A percentile compares a stretch with the other conserved stretches of the same genome.
Conservation (phyloP, 2,888 invertebrate genomes). For the Leptopilina syphax region DNA sequence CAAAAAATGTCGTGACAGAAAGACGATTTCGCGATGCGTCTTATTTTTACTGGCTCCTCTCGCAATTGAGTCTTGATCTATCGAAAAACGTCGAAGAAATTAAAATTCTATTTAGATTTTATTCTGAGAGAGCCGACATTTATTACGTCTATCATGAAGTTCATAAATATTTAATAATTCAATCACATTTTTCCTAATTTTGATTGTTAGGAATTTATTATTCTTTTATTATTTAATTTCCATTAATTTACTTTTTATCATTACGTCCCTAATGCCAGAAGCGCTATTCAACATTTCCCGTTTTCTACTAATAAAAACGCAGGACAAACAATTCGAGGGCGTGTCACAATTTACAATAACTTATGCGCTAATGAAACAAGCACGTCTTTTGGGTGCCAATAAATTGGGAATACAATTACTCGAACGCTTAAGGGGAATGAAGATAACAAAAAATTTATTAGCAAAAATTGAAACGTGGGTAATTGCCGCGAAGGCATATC, state of each 20-base stretch:
- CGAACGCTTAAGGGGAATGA: constrained; percentile 89
- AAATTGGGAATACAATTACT: constrained; percentile 93
- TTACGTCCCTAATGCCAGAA: constrained; percentile 95
- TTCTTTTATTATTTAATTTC: not conserved
- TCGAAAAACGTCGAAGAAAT: constrained; percentile 76
- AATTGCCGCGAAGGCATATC: constrained; percentile 84
- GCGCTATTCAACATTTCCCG: constrained; percentile 95
- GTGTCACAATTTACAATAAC: constrained; percentile 80
- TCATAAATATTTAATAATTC: constrained; percentile 88
- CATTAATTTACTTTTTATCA: constrained; percentile 33
- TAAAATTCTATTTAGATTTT: constrained; percentile 64
- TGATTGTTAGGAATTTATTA: too few relatives aligned
- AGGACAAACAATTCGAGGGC: constrained; percentile 66
- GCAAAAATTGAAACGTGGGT: constrained; percentile 83
- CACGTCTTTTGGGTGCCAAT: constrained; percentile 91
- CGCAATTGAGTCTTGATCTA: constrained; percentile 91
- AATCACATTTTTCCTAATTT: not conserved
- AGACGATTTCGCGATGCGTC: constrained; percentile 94
- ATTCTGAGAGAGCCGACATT: constrained; percentile 83
- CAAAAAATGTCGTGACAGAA: constrained; percentile 93
- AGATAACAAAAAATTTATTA: constrained; percentile 89
- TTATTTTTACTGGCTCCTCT: constrained; percentile 95
- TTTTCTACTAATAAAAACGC: constrained; percentile 84
- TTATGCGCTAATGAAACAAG: constrained; percentile 95
- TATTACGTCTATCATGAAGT: constrained; percentile 97